Evolutionary conservation across 1,140 invertebrate species (phyloP), one percentile per base, ranked within the genome.

Genomic region (Sarcophaga bullata): DNA sequence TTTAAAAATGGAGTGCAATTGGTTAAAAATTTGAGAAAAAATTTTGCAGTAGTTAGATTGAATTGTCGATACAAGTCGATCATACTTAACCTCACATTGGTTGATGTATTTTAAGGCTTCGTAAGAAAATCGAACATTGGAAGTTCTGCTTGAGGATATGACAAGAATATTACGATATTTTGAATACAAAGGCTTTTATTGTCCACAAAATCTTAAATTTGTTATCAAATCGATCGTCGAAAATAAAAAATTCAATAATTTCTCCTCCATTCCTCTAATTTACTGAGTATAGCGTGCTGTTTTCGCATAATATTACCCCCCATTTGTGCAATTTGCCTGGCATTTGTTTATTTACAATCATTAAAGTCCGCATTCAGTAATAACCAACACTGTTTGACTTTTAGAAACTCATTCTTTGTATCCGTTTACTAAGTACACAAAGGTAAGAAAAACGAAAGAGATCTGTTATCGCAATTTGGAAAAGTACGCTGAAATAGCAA

Each of bases 311-410:
- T 19, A n/a, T 19, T 7, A 68, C 8, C 17, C 19, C 58, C 9
- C 19, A 19, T 68, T 68, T 19, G 17, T 19, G 19, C n/a, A 68
- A 68, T 68, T 68, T 68, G 62, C 62, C 62, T 19, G 17, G 8
- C 17, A 68, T 68, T 68, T 68, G 62, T 68, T 68, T 68, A 68
- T 68, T 68, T 68, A 68, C 19, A 68, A 68, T 68, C 62, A 19
- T 8, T 19, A 68, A 17, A 68, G 19, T 68, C 62, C n/a, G n/a
- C 15, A 19, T 68, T 68, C 62, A 19, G 15, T 68, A 37, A 2
- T 37, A 19, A 17, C 62, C 17, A 68, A 68, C 62, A 19, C 62
- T 19, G 62, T 68, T 19, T 68, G 62, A 62, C 58, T 62, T 62
- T 17, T 17, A n/a, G n/a, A 17, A 68, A 68, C 5, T 58, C 54